Evolutionary conservation across 1,140 invertebrate species (phyloP).

Genomic region (Hermatobates lingyangjiaoensis): DNA sequence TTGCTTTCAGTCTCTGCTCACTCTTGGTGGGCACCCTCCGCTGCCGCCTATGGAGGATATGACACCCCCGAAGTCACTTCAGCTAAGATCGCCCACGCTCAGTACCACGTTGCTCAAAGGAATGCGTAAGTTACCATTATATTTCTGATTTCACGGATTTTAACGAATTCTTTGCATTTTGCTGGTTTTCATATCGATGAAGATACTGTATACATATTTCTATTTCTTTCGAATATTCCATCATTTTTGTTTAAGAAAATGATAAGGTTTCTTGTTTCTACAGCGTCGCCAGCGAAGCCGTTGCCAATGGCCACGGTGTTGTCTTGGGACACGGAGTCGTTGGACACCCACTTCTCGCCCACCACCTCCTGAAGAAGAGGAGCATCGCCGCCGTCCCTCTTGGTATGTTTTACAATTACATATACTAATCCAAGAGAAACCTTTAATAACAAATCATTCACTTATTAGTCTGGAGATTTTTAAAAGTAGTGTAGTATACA

Average conservation of each 20-base stretch:
- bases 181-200: background rate
- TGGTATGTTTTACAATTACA: no score
- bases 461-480: no score
- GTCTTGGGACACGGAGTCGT: background rate
- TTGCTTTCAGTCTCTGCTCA: background rate
- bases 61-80: background rate
- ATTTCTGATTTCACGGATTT: background rate
- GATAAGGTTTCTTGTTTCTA: background rate
- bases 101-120: background rate
- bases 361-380: constrained; percentile 1
- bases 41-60: background rate
- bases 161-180: background rate
- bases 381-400: background rate
- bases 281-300: background rate
- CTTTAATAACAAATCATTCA: no score
- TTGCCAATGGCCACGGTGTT: background rate
- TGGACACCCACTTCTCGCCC: background rate
- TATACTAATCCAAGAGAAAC: no score
- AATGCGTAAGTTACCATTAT: background rate
- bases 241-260: background rate
- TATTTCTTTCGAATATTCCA: background rate
- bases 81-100: constrained; percentile 1
- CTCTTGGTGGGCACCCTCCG: background rate
- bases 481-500: no score
- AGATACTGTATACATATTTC: background rate